A percentile compares a stretch with the other conserved stretches of the same genome.
Evolutionary conservation across 2,797 vertebrate species (phyloP).

Genomic region (Pampus argenteus): DNA sequence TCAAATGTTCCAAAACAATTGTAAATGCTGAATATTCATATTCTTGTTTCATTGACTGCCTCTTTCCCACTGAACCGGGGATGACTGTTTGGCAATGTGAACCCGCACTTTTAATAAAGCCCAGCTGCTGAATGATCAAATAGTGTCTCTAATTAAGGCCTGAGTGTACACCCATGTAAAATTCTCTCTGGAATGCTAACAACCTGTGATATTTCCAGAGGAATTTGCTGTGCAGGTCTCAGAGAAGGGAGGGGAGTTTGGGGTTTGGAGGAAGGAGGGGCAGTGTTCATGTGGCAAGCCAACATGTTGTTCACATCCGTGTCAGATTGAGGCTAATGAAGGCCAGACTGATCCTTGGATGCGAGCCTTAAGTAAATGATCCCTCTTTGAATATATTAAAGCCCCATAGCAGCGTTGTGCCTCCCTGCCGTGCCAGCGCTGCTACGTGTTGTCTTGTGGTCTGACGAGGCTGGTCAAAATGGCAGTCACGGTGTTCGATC

Average conservation of each 20-base stretch:
- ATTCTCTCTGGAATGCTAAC: constrained; percentile 80
- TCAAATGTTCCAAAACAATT: constrained; percentile 19
- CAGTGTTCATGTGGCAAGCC: constrained; percentile 71
- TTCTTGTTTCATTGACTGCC: constrained; percentile 45
- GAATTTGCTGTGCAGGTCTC: constrained; percentile 75
- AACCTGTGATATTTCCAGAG: constrained; percentile 80
- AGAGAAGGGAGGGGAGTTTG: constrained; percentile 38
- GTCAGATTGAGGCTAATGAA: constrained; percentile 83
- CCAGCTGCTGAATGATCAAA: constrained; percentile 82
- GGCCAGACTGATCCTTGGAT: constrained; percentile 79
- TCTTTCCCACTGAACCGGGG: constrained; percentile 49
- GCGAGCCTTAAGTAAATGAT: constrained; percentile 79
- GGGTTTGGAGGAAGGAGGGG: constrained; percentile 61
- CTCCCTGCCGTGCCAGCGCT: constrained; percentile 44
- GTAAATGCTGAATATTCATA: constrained; percentile 61
- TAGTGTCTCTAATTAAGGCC: constrained; percentile 81
- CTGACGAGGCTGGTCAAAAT: constrained; percentile 52
- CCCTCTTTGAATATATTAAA: constrained; percentile 77
- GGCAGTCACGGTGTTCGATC: constrained; percentile 59
- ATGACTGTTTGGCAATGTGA: constrained; percentile 63
- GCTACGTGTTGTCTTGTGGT: constrained; percentile 57
- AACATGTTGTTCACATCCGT: constrained; percentile 81
- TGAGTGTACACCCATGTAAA: constrained; percentile 75
- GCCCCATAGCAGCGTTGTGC: constrained; percentile 32
- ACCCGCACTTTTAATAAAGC: constrained; percentile 74